Evolutionary conservation across 2,113 vertebrate species (phyloP).

Genomic region (Phyllostomus discolor): DNA sequence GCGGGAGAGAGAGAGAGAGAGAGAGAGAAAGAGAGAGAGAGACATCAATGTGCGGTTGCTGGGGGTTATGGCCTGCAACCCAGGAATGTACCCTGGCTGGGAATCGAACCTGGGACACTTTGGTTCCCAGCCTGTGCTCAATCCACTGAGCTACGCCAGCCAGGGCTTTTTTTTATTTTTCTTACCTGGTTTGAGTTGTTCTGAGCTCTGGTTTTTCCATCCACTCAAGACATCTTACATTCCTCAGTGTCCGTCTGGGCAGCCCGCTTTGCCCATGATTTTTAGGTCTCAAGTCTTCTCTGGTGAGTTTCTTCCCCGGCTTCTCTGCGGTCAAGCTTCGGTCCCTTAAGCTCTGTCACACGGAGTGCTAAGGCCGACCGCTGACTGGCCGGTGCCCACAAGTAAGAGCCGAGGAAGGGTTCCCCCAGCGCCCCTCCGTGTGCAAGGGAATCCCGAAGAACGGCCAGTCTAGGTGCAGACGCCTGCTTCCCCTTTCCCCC

Average conservation of each 20-base stretch:
- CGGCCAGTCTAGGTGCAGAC: background rate
- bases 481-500: background rate
- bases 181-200: slow-evolving; percentile 64
- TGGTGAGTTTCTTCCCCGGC: slow-evolving; percentile 61
- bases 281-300: slow-evolving; percentile 60
- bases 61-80: too few species aligned
- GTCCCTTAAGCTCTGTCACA: slow-evolving; percentile 58
- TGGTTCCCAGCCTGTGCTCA: too few species aligned
- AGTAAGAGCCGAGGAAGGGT: background rate
- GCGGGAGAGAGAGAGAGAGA: too few species aligned
- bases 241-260: slow-evolving; percentile 62
- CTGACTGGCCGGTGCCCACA: slow-evolving; percentile 22
- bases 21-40: too few species aligned
- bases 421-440: background rate
- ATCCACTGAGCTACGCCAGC: too few species aligned
- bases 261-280: slow-evolving; percentile 57
- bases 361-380: slow-evolving; percentile 29
- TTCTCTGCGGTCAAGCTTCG: slow-evolving; percentile 60
- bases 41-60: too few species aligned
- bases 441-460: background rate
- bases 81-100: too few species aligned
- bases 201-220: slow-evolving; percentile 71
- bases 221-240: slow-evolving; percentile 65
- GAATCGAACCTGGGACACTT: too few species aligned
- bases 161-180: too few species aligned